These are phyloP conservation scores for Collichthys lucidus DNA, from an alignment of 2,113 vertebrate genomes.

Conservation along the genomic window DNA sequence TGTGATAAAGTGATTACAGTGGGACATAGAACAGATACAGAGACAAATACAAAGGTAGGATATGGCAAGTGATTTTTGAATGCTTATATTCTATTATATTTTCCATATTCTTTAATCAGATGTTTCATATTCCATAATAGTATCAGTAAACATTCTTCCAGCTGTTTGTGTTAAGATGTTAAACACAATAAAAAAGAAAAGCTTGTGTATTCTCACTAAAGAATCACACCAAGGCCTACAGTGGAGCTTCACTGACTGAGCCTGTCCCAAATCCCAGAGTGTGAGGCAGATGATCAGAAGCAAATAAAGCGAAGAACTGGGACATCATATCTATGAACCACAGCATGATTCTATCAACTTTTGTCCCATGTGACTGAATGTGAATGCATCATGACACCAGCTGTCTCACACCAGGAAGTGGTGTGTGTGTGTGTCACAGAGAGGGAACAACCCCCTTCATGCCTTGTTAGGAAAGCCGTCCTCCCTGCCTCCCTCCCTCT, in stretches of 20 bases:
- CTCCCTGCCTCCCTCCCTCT: conserved; percentile 17
- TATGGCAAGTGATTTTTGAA: background rate
- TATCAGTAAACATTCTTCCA: background rate
- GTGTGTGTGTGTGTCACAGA: conserved; percentile 21
- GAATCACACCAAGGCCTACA: background rate
- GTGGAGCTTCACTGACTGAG: background rate
- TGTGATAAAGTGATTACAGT: no score
- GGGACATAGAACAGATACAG: no score
- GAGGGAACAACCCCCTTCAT: conserved; percentile 30
- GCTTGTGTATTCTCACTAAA: no score
- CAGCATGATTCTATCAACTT: background rate
- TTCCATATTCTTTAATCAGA: background rate
- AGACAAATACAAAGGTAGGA: no score
- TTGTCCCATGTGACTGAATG: background rate
- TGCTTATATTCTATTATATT: background rate
- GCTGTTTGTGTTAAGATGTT: background rate
- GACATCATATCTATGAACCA: background rate
- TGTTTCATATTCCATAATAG: no score
- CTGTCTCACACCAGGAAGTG: conserved; percentile 47
- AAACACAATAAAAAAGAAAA: background rate
- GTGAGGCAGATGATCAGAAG: background rate
- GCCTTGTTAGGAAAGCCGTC: conserved; percentile 46
- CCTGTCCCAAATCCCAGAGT: background rate
- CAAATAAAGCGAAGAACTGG: background rate
- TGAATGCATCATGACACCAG: conserved; percentile 42